These are phyloP conservation scores for Drosophila suboccidentalis DNA, from an alignment of 2,888 invertebrate genomes.

Conservation along the genomic window DNA sequence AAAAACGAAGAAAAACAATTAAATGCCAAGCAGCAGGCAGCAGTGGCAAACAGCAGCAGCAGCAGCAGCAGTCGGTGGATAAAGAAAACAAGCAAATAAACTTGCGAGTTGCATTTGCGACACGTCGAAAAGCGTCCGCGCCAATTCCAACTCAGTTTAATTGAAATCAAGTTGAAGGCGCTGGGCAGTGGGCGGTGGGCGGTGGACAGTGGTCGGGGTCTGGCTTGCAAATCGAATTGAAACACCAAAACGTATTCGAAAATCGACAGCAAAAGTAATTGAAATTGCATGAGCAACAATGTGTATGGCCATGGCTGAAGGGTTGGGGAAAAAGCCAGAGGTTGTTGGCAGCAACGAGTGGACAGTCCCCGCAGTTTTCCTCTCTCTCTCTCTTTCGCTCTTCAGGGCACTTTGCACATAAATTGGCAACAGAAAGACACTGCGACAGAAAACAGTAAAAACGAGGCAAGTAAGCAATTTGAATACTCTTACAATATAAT, in stretches of 20 bases:
- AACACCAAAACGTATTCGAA: constrained; percentile 78
- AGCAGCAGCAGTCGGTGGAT: constrained; percentile 46
- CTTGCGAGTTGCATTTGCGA: constrained; percentile 74
- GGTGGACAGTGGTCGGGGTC: constrained; percentile 37
- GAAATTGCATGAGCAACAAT: constrained; percentile 83
- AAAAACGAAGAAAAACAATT: constrained; percentile 66
- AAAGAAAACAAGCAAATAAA: constrained; percentile 78
- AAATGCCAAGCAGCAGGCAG: constrained; percentile 60
- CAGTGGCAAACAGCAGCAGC: constrained; percentile 31
- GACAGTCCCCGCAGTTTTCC: constrained; percentile 29
- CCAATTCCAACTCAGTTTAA: constrained; percentile 79
- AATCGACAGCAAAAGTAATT: constrained; percentile 82
- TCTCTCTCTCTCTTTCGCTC: background rate
- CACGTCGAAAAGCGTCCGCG: constrained; percentile 74
- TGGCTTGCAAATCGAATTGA: constrained; percentile 76
- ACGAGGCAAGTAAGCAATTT: background rate
- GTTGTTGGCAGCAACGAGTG: constrained; percentile 34
- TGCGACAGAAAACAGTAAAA: constrained; percentile 43
- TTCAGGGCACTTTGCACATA: constrained; percentile 58
- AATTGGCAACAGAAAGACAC: constrained; percentile 64
- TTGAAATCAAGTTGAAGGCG: constrained; percentile 70
- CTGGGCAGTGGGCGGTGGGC: constrained; percentile 21
- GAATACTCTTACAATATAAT: constrained; percentile 19
- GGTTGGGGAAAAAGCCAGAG: background rate
- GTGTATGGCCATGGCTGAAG: constrained; percentile 39